phyloP scores from a whole-genome alignment of 23 tunicate species.

The Ciona savignyi region DNA sequence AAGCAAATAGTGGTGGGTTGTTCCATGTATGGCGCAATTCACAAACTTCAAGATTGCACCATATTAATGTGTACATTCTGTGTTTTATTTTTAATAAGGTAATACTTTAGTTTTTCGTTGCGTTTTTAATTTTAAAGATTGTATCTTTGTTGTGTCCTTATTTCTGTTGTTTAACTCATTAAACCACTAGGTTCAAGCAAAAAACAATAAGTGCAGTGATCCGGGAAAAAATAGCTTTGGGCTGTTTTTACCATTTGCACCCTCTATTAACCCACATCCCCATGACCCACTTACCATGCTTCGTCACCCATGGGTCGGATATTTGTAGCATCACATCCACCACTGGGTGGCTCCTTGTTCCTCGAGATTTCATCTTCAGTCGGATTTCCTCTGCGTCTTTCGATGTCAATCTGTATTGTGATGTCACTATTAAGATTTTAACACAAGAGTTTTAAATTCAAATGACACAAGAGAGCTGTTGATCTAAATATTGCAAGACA shows the following conservation, averaged over 20 bases:
- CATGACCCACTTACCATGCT: constrained; percentile 27
- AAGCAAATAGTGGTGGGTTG: background rate
- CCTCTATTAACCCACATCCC: too few species aligned
- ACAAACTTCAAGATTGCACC: too few species aligned
- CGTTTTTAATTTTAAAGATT: background rate
- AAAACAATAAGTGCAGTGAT: too few species aligned
- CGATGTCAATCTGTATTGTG: constrained; percentile 19
- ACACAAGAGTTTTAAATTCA: background rate
- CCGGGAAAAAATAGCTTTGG: too few species aligned
- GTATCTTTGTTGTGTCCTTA: background rate
- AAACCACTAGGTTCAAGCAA: too few species aligned
- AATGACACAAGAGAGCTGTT: background rate
- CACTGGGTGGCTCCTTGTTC: constrained; percentile 20
- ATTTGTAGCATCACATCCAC: constrained; percentile 21
- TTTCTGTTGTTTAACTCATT: too few species aligned
- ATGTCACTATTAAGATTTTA: background rate
- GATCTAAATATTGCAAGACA: too few species aligned
- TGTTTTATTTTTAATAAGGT: too few species aligned
- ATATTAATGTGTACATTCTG: too few species aligned
- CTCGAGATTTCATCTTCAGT: constrained; percentile 21
- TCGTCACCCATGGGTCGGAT: constrained; percentile 41
- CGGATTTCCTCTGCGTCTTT: constrained; percentile 31
- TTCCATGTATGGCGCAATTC: background rate
- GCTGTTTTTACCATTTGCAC: too few species aligned
- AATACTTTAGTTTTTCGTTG: too few species aligned